Conservation (phyloP, 2,888 invertebrate genomes). For the Chelonus formosanus region DNA sequence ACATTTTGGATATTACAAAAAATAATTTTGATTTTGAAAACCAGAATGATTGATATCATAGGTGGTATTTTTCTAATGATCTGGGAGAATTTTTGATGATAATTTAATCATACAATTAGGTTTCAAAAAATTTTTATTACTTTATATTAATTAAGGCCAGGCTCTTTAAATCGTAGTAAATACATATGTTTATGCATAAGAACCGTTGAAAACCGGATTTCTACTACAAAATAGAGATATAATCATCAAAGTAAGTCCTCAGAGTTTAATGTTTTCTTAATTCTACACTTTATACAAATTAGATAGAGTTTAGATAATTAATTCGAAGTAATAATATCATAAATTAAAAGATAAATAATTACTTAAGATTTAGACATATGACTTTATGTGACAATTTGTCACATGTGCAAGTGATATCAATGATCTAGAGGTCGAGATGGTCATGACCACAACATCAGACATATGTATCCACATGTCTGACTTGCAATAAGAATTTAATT, state of each 20-base stretch:
- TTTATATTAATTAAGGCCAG: too few species aligned
- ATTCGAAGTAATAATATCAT: background rate
- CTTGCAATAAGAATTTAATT: slow-evolving; percentile 57
- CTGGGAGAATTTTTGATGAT: too few species aligned
- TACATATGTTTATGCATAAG: too few species aligned
- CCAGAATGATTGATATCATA: too few species aligned
- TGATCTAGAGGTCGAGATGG: slow-evolving; percentile 55
- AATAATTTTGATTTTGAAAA: too few species aligned
- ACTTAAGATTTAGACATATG: slow-evolving; percentile 1
- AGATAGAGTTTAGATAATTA: background rate
- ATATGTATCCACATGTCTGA: slow-evolving; percentile 57
- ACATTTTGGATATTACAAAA: too few species aligned
- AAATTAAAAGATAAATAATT: background rate
- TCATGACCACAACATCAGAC: slow-evolving; percentile 57
- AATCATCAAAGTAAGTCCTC: background rate
- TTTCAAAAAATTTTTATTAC: too few species aligned
- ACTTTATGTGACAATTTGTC: slow-evolving; percentile 51
- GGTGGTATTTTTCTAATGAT: too few species aligned
- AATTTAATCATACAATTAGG: too few species aligned
- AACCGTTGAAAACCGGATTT: slow-evolving; percentile 5
- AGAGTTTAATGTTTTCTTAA: slow-evolving; percentile 5
- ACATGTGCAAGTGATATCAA: slow-evolving; percentile 53
- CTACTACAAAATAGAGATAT: background rate
- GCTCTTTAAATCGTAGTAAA: too few species aligned
- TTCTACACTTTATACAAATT: slow-evolving; percentile 1